phyloP scores from a whole-genome alignment of 2,797 vertebrate species.

The Forpus xanthops region DNA sequence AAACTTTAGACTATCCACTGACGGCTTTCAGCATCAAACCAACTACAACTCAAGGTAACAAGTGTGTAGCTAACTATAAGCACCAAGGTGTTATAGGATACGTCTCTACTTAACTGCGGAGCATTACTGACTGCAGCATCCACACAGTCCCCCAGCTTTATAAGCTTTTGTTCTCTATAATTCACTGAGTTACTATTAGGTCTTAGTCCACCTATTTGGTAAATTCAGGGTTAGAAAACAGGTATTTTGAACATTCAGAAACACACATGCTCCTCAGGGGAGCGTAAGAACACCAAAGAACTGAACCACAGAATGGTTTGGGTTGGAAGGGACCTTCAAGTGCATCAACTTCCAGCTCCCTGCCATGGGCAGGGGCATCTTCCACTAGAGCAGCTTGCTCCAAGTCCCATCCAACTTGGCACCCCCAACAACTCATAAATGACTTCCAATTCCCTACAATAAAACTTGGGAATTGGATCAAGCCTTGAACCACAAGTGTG shows the following conservation, averaged over 20 bases:
- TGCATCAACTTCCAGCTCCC: neutral
- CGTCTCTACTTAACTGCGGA: neutral
- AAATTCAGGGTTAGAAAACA: neutral
- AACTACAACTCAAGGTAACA: neutral
- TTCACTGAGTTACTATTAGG: neutral
- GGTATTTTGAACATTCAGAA: neutral
- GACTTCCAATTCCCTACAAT: neutral
- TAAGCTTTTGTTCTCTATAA: neutral
- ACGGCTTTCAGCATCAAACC: neutral
- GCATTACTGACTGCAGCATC: neutral
- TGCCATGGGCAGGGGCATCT: neutral
- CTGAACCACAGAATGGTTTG: neutral
- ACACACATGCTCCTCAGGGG: rapidly evolving
- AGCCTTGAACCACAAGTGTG: neutral
- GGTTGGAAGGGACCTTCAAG: neutral
- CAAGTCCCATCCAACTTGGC: neutral
- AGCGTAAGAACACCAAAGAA: neutral
- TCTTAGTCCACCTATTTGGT: neutral
- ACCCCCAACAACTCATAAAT: neutral
- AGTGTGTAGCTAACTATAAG: rapidly evolving
- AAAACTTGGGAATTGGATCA: neutral
- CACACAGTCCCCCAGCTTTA: neutral
- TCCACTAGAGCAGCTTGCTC: neutral
- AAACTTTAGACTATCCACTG: neutral
- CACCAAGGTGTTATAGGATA: neutral